A percentile compares a stretch with the other conserved stretches of the same genome.
phyloP scores from a whole-genome alignment of 2,113 vertebrate genomes.

The Lophochroa leadbeateri region DNA sequence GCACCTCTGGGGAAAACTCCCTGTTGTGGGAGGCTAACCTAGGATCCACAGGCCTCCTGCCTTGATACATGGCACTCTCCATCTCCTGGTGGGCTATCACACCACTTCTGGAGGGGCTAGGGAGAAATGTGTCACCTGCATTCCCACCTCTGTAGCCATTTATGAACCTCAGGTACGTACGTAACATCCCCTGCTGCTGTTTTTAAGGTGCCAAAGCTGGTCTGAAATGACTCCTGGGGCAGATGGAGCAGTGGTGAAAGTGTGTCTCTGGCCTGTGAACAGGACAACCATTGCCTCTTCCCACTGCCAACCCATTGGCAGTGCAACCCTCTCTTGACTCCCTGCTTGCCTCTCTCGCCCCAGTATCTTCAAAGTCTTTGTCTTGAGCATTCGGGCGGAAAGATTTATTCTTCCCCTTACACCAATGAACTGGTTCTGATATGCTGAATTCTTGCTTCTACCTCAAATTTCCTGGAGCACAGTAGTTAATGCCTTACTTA shows the following conservation, averaged over 20 bases:
- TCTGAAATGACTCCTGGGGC: not conserved
- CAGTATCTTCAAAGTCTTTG: not conserved
- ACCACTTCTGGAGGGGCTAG: not conserved
- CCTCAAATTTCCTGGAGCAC: not conserved
- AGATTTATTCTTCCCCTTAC: not conserved
- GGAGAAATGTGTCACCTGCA: not conserved
- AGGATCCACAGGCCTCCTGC: fast-evolving
- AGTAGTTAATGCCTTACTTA: not conserved
- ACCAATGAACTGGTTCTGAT: not conserved
- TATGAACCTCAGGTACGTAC: not conserved
- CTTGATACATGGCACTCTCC: fast-evolving
- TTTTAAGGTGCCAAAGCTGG: not conserved
- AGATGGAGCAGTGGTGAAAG: not conserved
- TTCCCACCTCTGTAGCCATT: not conserved
- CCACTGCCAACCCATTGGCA: fast-evolving
- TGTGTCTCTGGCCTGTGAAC: not conserved
- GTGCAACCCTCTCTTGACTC: not conserved
- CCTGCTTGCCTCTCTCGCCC: not conserved
- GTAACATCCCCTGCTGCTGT: not conserved
- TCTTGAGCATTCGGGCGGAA: not conserved
- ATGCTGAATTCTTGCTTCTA: not conserved
- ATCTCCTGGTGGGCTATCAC: not conserved
- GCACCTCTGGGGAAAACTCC: not conserved
- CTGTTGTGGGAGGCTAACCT: no score
- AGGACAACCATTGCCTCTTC: not conserved